Evolutionary conservation across 2,797 vertebrate genomes (phyloP).

Genomic region (Crocodylus rhombifer): DNA sequence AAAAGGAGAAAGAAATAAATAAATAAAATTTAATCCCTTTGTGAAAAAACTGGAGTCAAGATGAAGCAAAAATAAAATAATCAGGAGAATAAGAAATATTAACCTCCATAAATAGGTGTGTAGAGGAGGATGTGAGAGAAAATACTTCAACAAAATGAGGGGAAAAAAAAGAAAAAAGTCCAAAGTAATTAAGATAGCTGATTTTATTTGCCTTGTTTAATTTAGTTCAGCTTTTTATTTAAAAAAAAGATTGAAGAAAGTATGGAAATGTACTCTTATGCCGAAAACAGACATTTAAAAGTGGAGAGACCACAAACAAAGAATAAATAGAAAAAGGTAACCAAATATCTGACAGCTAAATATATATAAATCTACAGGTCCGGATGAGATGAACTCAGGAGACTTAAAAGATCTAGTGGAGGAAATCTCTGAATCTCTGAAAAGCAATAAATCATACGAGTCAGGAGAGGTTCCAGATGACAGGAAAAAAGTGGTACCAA

Average conservation of each 20-base stretch:
- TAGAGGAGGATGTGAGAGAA: not conserved
- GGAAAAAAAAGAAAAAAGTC: not conserved
- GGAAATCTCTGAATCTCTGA: not conserved
- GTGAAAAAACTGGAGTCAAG: not conserved
- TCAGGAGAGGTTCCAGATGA: not conserved
- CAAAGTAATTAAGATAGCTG: not conserved
- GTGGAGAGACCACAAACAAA: not conserved
- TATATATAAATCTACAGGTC: not conserved
- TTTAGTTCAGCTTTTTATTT: not conserved
- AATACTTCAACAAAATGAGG: not conserved
- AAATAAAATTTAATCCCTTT: not conserved
- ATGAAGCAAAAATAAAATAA: not conserved
- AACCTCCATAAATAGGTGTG: not conserved
- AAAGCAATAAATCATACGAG: not conserved
- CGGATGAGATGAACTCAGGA: fast-evolving
- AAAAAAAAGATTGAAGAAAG: not conserved
- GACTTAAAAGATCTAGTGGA: not conserved
- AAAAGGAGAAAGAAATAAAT: not conserved
- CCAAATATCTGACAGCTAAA: not conserved
- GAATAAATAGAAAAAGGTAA: not conserved
- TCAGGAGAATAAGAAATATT: not conserved
- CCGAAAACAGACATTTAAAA: not conserved
- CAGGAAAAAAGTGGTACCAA: not conserved
- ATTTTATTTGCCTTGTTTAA: not conserved
- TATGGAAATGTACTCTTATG: not conserved